Evolutionary conservation across 2,888 invertebrate genomes (phyloP), one percentile per base, ranked within the genome.

Genomic region (Eumerus sabulonum): DNA sequence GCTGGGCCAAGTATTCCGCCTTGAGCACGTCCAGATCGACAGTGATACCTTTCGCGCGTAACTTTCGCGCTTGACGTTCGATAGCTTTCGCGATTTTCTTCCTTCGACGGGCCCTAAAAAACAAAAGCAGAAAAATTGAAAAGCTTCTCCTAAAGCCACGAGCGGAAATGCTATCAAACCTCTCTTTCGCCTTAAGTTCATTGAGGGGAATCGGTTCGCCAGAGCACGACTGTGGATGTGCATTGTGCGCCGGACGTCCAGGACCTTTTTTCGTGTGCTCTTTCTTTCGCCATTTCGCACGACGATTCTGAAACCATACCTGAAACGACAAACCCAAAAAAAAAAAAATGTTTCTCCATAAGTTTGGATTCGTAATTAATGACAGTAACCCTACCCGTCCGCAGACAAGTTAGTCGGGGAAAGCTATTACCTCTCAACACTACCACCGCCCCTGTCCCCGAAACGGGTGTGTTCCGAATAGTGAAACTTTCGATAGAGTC

Each of bases 301-400:
- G 92, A 36, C 99, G 93, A 90, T 99, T 99, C 91, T 99, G 99
- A 91, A 99, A 99, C 99, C 99, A 99, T 82, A 99, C 99, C 98
- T 99, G 93, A 7, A 27, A 27, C 3, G 7, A 27, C 27, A 27
- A 27, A 27, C 27, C 2, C 27, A 27, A 27, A 7, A 27, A 7
- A 4, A 27, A 27, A 7, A 27, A 7, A 4, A 27, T 4, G 27
- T 27, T 27, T n/a, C n/a, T n/a, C n/a, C n/a, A n/a, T 7, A 27
- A 27, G 27, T 27, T 27, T 27, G 27, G 27, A 4, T 27, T 27
- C 7, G 27, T 27, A 27, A 27, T 27, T 27, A 27, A 27, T 27
- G 27, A 27, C 27, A 27, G 7, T 27, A 2, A 7, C 27, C 2
- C 7, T 27, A 27, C 27, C 27, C 27, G 27, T 27, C 27, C 27